A percentile compares a stretch with the other conserved stretches of the same genome.
Conservation (phyloP, 1,140 invertebrate genomes). For the Microplitis demolitor region DNA sequence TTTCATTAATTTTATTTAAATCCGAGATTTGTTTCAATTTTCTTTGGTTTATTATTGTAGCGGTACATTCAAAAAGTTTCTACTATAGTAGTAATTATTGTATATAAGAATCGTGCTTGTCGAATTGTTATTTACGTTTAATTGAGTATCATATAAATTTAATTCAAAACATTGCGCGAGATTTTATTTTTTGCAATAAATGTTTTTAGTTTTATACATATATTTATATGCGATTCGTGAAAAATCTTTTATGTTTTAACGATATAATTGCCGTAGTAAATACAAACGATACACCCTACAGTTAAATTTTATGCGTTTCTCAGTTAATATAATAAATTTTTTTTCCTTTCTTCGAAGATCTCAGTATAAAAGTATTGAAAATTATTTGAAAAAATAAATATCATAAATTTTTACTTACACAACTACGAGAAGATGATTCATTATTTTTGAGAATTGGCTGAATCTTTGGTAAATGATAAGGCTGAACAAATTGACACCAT, state of each 20-base stretch:
- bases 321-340: neutral
- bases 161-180: too few relatives aligned
- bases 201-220: too few relatives aligned
- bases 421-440: neutral
- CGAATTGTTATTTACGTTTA: neutral
- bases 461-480: constrained; percentile 47
- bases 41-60: constrained; percentile 5
- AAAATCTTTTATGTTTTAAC: too few relatives aligned
- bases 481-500: constrained; percentile 47
- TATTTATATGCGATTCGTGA: too few relatives aligned
- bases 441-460: constrained; percentile 32
- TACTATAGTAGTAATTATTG: neutral
- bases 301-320: too few relatives aligned
- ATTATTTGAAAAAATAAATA: neutral
- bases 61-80: neutral
- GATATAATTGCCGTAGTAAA: too few relatives aligned
- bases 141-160: too few relatives aligned
- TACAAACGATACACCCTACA: too few relatives aligned
- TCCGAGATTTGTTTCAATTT: neutral
- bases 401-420: constrained; percentile 2
- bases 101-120: neutral
- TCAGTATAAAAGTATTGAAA: neutral
- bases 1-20: neutral
- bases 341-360: neutral
- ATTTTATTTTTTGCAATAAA: too few relatives aligned